These are phyloP conservation scores for Synergus itoensis DNA, from an alignment of 2,888 invertebrate species.

Conservation along the genomic window DNA sequence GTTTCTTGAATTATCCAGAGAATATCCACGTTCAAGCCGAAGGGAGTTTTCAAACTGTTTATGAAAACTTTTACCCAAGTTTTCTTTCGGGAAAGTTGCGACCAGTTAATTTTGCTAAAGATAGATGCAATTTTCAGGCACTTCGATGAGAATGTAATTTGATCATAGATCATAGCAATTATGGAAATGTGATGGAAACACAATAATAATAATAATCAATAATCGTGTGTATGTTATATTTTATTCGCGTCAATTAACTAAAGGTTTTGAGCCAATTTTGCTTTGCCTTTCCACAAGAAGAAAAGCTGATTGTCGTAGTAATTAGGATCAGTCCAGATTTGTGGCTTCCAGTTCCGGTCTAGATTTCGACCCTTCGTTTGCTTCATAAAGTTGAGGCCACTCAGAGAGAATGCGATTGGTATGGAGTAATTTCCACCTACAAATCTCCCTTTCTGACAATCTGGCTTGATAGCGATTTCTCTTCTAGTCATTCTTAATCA, in stretches of 20 bases:
- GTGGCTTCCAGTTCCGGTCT: constrained; percentile 37
- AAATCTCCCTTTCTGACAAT: constrained; percentile 44
- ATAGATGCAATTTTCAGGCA: too few species aligned
- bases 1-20: neutral
- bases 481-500: neutral
- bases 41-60: neutral
- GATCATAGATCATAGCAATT: too few species aligned
- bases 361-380: constrained; percentile 38
- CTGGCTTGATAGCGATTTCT: constrained; percentile 48
- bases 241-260: neutral
- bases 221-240: too few species aligned
- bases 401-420: constrained; percentile 44
- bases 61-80: too few species aligned
- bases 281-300: neutral
- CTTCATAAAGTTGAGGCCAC: constrained; percentile 11
- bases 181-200: too few species aligned
- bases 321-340: neutral
- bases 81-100: too few species aligned
- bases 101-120: too few species aligned
- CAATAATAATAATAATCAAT: too few species aligned
- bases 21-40: neutral
- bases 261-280: neutral
- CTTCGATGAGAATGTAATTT: too few species aligned
- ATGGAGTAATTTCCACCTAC: constrained; percentile 50
- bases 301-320: neutral